These are phyloP conservation scores for Hyppa rectilinea DNA, from an alignment of 2,888 invertebrate species.

Conservation along the genomic window DNA sequence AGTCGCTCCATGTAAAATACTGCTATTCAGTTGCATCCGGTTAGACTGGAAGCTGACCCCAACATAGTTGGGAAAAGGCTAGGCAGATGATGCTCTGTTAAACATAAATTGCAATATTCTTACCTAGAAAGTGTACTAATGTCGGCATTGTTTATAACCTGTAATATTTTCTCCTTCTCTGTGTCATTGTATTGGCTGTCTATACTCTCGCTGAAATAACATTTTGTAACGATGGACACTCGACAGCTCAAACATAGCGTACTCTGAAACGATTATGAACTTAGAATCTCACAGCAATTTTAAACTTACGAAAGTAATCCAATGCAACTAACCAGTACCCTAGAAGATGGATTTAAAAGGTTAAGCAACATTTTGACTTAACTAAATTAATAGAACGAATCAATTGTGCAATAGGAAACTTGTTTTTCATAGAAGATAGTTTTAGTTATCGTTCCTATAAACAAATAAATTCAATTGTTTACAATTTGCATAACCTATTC, in stretches of 20 bases:
- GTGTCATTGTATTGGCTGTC: slow-evolving; percentile 80
- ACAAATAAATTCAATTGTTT: slow-evolving; percentile 43
- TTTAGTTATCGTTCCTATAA: neutral
- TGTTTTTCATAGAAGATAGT: neutral
- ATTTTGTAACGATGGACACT: slow-evolving; percentile 53
- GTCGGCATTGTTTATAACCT: slow-evolving; percentile 81
- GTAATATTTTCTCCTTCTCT: slow-evolving; percentile 82
- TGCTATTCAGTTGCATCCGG: too few relatives aligned
- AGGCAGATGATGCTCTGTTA: too few relatives aligned
- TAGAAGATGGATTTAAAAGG: slow-evolving; percentile 33
- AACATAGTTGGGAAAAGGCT: too few relatives aligned
- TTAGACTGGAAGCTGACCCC: too few relatives aligned
- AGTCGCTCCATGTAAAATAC: too few relatives aligned
- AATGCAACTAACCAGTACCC: slow-evolving; percentile 32
- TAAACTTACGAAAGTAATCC: neutral
- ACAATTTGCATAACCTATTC: slow-evolving; percentile 38
- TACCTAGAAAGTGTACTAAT: slow-evolving; percentile 79
- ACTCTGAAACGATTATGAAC: slow-evolving; percentile 64
- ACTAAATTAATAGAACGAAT: neutral
- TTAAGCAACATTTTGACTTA: slow-evolving; percentile 37
- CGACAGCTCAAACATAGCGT: slow-evolving; percentile 55
- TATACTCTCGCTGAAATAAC: slow-evolving; percentile 70
- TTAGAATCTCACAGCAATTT: neutral
- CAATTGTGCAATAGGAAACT: neutral
- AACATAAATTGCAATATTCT: neutral